Percentiles rank a stretch among this genome's conserved stretches.
These are phyloP conservation scores for Hippopotamus amphibius DNA, from an alignment of 2,113 vertebrate genomes.

Conservation along the genomic window DNA sequence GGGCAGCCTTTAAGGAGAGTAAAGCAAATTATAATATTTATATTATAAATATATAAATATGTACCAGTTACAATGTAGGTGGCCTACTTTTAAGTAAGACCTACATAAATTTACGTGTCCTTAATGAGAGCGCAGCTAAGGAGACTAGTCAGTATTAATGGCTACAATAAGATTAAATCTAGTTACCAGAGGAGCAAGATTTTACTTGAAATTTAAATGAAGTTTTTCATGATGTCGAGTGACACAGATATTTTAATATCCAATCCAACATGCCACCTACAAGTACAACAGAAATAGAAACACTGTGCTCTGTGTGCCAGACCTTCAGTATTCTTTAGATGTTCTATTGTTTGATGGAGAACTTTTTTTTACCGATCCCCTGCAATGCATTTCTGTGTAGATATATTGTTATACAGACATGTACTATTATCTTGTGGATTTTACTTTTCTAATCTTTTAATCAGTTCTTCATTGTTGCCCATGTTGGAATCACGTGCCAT, in stretches of 20 bases:
- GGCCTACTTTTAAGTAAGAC: slow-evolving; percentile 35
- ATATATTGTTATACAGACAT: not conserved
- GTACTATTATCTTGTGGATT: not conserved
- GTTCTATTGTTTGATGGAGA: not conserved
- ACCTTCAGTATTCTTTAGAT: not conserved
- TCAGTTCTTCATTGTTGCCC: not conserved
- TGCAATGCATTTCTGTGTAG: not conserved
- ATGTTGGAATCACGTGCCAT: not conserved
- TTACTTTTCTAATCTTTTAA: not conserved
- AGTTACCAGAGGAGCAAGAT: not conserved
- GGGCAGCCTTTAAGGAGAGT: not conserved
- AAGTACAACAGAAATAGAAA: not conserved
- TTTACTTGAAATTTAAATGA: slow-evolving; percentile 19
- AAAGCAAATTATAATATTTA: not conserved
- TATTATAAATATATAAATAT: not conserved
- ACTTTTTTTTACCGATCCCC: not conserved
- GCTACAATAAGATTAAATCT: not conserved
- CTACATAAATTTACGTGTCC: not conserved
- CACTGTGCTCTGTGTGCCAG: fast-evolving
- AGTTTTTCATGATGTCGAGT: not conserved
- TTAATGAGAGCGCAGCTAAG: not conserved
- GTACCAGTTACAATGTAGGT: not conserved
- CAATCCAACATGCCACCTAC: not conserved
- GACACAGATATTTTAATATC: slow-evolving; percentile 6
- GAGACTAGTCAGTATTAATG: not conserved